A percentile compares a stretch with the other conserved stretches of the same genome.
These are phyloP conservation scores for Lichenostomus cassidix DNA, from an alignment of 2,113 vertebrate genomes.

Conservation along the genomic window DNA sequence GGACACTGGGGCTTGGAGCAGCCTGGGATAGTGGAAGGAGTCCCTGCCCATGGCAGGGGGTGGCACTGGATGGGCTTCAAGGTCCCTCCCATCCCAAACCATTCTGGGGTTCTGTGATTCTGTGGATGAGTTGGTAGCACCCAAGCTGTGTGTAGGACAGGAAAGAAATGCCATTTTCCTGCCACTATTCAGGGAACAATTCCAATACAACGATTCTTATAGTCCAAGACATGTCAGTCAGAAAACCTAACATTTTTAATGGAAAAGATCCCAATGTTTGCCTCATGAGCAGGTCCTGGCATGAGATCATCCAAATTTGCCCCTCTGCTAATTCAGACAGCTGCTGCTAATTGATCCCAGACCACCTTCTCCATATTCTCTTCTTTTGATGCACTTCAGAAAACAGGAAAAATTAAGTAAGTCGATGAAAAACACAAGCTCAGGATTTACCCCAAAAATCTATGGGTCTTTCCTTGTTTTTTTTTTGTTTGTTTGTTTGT, in stretches of 20 bases:
- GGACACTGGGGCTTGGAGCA: background rate
- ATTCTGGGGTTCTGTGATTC: background rate
- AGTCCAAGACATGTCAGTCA: background rate
- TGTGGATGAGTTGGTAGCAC: background rate
- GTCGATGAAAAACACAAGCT: background rate
- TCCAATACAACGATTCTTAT: background rate
- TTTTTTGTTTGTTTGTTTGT: background rate
- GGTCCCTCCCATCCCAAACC: background rate
- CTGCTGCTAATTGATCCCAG: background rate
- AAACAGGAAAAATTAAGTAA: background rate
- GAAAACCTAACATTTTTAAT: background rate
- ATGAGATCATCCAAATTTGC: background rate
- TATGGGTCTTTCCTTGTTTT: background rate
- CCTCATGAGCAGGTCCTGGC: background rate
- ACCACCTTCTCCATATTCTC: background rate
- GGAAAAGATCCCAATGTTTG: background rate
- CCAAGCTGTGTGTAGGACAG: background rate
- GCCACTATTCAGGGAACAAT: background rate
- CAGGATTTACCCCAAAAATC: background rate
- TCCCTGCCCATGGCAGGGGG: background rate
- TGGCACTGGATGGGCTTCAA: background rate
- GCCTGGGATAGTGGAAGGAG: accelerated
- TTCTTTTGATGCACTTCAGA: background rate
- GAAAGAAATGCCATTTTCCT: background rate
- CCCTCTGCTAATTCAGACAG: background rate